A percentile compares a stretch with the other conserved stretches of the same genome.
These are phyloP conservation scores for Alca torda DNA, from an alignment of 2,797 vertebrate species.

Conservation along the genomic window DNA sequence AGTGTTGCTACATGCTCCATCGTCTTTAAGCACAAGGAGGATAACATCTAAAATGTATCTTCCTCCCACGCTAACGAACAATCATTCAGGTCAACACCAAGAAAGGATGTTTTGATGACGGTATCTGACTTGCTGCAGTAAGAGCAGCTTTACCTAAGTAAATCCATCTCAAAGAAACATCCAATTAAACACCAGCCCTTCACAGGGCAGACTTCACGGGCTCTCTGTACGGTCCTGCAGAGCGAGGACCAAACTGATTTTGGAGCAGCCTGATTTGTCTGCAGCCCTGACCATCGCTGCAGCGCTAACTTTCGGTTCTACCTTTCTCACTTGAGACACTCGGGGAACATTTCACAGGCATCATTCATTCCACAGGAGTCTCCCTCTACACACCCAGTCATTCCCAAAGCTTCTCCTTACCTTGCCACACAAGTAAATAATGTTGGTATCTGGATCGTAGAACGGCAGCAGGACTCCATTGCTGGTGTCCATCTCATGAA, in stretches of 20 bases:
- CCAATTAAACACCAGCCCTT: neutral
- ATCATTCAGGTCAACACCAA: neutral
- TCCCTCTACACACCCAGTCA: neutral
- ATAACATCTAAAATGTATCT: neutral
- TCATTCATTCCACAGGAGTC: neutral
- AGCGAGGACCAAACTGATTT: neutral
- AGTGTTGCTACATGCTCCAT: neutral
- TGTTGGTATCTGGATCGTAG: constrained; percentile 92
- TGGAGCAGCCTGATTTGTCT: neutral
- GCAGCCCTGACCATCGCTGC: neutral
- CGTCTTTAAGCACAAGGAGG: neutral
- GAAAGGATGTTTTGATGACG: neutral
- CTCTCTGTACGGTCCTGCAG: neutral
- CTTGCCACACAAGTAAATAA: constrained; percentile 97
- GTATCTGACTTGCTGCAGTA: neutral
- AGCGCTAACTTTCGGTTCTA: neutral
- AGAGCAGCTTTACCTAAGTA: neutral
- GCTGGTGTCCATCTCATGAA: constrained; percentile 95
- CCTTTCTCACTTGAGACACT: neutral
- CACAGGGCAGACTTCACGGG: neutral
- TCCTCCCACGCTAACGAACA: neutral
- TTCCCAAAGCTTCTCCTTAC: constrained; percentile 59
- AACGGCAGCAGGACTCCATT: constrained; percentile 95
- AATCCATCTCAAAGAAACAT: neutral
- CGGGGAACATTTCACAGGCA: neutral